A percentile compares a stretch with the other conserved stretches of the same genome.
phyloP scores from a whole-genome alignment of 2,113 vertebrate species.

The Proteles cristata region DNA sequence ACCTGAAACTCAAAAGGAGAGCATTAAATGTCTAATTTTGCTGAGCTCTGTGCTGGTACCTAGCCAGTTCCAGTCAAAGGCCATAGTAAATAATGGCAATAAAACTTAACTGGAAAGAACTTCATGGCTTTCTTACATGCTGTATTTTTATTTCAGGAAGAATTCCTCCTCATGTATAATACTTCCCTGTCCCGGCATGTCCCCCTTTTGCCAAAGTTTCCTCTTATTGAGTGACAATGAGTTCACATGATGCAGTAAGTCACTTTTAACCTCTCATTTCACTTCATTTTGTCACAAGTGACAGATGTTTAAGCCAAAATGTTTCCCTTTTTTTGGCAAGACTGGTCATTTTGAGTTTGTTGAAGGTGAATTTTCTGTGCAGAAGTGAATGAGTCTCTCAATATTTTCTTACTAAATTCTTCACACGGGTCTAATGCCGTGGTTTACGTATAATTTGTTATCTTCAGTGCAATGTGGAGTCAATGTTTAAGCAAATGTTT shows the following conservation, averaged over 20 bases:
- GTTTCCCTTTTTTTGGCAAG: constrained; percentile 70
- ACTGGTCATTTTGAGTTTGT: constrained; percentile 69
- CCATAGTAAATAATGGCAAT: constrained; percentile 43
- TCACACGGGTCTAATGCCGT: constrained; percentile 21
- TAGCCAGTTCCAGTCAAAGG: neutral
- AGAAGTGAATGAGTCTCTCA: constrained; percentile 52
- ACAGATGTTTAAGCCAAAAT: constrained; percentile 66
- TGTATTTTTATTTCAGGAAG: neutral
- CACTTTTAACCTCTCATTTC: constrained; percentile 28
- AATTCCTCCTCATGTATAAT: neutral
- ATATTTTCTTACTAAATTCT: constrained; percentile 44
- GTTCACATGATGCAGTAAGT: constrained; percentile 50
- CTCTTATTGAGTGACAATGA: constrained; percentile 40
- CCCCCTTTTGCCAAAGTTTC: neutral
- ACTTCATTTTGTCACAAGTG: constrained; percentile 64
- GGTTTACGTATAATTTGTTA: constrained; percentile 63
- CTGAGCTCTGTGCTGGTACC: constrained; percentile 41
- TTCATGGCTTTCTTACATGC: neutral
- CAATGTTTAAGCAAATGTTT: constrained; percentile 50
- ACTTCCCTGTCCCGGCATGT: neutral
- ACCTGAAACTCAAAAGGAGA: neutral
- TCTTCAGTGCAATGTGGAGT: constrained; percentile 60
- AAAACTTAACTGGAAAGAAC: constrained; percentile 30
- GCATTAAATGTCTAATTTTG: neutral
- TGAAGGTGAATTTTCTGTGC: constrained; percentile 54